Conservation (phyloP, 2,113 vertebrate genomes). For the Chloebia gouldiae region DNA sequence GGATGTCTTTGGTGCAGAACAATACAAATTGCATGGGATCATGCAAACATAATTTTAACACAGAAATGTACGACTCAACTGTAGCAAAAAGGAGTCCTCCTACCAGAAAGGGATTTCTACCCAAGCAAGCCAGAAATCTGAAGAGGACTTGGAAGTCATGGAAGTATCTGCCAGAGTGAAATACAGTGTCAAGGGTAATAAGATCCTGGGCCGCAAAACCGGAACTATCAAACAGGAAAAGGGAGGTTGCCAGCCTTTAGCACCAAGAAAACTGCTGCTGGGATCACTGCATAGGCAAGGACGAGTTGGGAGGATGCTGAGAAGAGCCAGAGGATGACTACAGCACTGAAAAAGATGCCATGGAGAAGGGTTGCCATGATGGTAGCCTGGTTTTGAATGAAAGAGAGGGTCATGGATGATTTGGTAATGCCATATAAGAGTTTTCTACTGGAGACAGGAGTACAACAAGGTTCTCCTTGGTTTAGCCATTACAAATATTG, state of each 20-base stretch:
- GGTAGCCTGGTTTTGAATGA: neutral
- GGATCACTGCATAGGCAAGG: neutral
- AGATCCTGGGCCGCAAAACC: neutral
- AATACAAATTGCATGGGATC: neutral
- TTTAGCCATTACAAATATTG: slow-evolving; percentile 4
- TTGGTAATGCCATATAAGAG: neutral
- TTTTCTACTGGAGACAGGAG: neutral
- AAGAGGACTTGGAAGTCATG: neutral
- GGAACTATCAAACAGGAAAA: slow-evolving; percentile 3
- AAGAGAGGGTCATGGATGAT: neutral
- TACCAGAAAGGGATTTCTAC: neutral
- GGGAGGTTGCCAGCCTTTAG: neutral
- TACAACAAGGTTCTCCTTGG: neutral
- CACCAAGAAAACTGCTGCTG: neutral
- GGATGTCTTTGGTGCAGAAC: neutral
- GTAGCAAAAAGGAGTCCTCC: neutral
- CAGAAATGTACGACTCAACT: neutral
- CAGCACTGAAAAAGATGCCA: slow-evolving; percentile 9
- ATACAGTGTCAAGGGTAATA: neutral
- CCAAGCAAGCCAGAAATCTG: neutral
- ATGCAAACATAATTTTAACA: neutral
- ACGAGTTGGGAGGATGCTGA: neutral
- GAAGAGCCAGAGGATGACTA: slow-evolving; percentile 17
- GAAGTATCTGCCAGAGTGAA: slow-evolving; percentile 2
- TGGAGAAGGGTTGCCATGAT: neutral